phyloP scores from a whole-genome alignment of 2,888 invertebrate species.

The Eristalis intricaria region DNA sequence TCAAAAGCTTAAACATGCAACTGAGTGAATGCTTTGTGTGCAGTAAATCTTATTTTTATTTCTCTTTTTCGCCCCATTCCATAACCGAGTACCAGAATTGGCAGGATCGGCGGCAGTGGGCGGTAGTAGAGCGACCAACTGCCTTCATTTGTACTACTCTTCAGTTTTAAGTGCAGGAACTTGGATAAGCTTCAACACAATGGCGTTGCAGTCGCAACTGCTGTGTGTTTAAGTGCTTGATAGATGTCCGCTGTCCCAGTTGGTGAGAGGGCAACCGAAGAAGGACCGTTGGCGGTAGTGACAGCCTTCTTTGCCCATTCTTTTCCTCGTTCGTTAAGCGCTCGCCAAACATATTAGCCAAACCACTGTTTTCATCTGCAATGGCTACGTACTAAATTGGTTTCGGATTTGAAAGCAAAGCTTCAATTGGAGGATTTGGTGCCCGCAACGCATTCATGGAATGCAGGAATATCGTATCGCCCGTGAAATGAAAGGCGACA shows the following conservation, averaged over 20 bases:
- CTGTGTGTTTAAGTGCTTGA: conserved; percentile 51
- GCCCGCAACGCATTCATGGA: conserved; percentile 2
- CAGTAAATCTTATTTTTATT: conserved; percentile 55
- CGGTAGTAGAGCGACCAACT: conserved; percentile 33
- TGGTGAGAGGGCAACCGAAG: conserved; percentile 9
- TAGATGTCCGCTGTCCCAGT: conserved; percentile 51
- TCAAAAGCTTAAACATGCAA: conserved; percentile 54
- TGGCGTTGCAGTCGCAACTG: conserved; percentile 35
- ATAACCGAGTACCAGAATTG: conserved; percentile 15
- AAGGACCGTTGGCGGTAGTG: not conserved
- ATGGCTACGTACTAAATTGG: conserved; percentile 24
- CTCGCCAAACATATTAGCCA: conserved; percentile 49
- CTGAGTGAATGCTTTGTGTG: conserved; percentile 58
- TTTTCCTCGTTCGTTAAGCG: conserved; percentile 11
- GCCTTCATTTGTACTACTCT: conserved; percentile 54
- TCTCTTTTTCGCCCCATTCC: conserved; percentile 11
- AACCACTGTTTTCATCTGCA: conserved; percentile 37
- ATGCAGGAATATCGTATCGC: not conserved
- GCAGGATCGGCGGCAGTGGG: conserved; percentile 9
- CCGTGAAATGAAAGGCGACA: not conserved
- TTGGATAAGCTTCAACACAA: conserved; percentile 45
- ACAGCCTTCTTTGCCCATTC: conserved; percentile 29
- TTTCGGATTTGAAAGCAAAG: conserved; percentile 4
- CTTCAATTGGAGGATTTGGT: conserved; percentile 7
- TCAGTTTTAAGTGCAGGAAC: conserved; percentile 55